A percentile compares a stretch with the other conserved stretches of the same genome.
Evolutionary conservation across 2,113 vertebrate species (phyloP).

Genomic region (Ictidomys tridecemlineatus): DNA sequence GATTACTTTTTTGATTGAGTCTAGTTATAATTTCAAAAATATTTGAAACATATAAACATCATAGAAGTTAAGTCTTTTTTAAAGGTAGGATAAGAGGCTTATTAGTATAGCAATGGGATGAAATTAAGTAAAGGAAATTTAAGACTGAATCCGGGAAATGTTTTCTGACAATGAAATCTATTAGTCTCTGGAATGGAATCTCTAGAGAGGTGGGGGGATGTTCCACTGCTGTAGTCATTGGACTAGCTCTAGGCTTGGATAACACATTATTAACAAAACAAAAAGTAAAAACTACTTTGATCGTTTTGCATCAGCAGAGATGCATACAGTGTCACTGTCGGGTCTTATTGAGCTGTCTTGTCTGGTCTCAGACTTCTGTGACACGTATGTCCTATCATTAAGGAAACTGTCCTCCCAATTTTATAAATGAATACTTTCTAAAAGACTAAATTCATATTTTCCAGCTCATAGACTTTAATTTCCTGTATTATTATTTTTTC

Average conservation of each 20-base stretch:
- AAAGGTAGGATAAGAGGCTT: conserved; percentile 82
- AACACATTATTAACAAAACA: conserved; percentile 71
- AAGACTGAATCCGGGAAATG: conserved; percentile 85
- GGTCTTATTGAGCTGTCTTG: conserved; percentile 56
- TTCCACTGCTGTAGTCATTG: conserved; percentile 83
- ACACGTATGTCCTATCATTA: conserved; percentile 68
- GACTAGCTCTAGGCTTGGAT: conserved; percentile 82
- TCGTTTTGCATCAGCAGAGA: conserved; percentile 71
- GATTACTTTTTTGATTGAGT: conserved; percentile 72
- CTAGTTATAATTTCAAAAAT: conserved; percentile 75
- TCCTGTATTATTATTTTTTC: conserved; percentile 72
- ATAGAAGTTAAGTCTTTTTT: conserved; percentile 81
- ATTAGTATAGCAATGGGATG: conserved; percentile 85
- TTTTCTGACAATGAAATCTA: conserved; percentile 87
- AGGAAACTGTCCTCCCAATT: conserved; percentile 65
- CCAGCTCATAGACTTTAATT: conserved; percentile 76
- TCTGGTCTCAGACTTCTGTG: conserved; percentile 50
- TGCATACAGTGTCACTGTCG: conserved; percentile 70
- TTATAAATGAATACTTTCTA: conserved; percentile 74
- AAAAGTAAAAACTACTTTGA: conserved; percentile 67
- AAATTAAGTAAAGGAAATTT: conserved; percentile 86
- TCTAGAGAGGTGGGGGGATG: conserved; percentile 81
- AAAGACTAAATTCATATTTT: conserved; percentile 79
- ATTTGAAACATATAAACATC: conserved; percentile 79
- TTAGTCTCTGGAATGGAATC: conserved; percentile 83